These are phyloP conservation scores for Hystrix cristata DNA, from an alignment of 2,113 vertebrate genomes.

Conservation along the genomic window DNA sequence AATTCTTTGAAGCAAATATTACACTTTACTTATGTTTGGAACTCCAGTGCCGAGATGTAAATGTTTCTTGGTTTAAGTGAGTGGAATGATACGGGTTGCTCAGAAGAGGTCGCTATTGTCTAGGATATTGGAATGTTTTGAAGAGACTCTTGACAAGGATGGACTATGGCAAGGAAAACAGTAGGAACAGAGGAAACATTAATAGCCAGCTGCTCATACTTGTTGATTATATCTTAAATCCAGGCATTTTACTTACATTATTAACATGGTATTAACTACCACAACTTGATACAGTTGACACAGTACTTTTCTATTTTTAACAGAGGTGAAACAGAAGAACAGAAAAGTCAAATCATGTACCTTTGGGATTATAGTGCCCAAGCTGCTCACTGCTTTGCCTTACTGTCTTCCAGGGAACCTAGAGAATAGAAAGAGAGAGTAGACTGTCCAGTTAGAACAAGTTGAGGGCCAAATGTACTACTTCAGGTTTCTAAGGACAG, in stretches of 20 bases:
- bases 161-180: background rate
- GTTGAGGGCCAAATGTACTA: background rate
- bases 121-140: background rate
- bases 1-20: conserved; percentile 16
- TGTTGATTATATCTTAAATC: background rate
- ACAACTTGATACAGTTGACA: background rate
- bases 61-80: conserved; percentile 18
- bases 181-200: background rate
- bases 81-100: background rate
- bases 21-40: background rate
- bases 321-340: background rate
- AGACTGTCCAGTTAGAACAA: background rate
- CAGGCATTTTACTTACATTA: background rate
- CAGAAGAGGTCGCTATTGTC: conserved; percentile 45
- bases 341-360: background rate
- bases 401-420: background rate
- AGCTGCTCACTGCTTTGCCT: background rate
- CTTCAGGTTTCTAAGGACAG: background rate
- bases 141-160: background rate
- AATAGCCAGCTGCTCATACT: background rate
- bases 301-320: background rate
- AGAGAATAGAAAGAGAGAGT: background rate
- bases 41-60: background rate
- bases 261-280: background rate
- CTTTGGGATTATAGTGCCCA: background rate